Conservation (phyloP, 2,888 invertebrate species). For the Drosophila fungiperda region DNA sequence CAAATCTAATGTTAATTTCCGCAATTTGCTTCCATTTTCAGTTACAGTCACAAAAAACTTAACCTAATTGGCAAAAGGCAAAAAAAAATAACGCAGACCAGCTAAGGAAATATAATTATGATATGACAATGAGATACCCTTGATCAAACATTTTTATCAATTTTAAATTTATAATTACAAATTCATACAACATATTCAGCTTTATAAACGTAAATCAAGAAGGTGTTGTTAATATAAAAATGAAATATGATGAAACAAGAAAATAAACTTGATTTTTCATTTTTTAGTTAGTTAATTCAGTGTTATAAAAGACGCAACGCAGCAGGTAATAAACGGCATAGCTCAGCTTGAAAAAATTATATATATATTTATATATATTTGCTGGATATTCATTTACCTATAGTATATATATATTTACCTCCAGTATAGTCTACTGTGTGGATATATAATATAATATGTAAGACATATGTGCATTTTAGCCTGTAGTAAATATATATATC, state of each 20-base stretch:
- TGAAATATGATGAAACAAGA: background rate
- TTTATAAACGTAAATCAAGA: background rate
- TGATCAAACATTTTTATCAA: background rate
- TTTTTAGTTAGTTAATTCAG: background rate
- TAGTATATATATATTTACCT: too few relatives aligned
- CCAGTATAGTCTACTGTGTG: too few relatives aligned
- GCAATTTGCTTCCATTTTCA: conserved; percentile 37
- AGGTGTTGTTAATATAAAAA: background rate
- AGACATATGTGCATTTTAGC: background rate
- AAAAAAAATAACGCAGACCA: conserved; percentile 14
- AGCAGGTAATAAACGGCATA: background rate
- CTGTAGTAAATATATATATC: background rate
- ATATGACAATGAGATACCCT: background rate
- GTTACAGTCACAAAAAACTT: conserved; percentile 52
- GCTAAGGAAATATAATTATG: conserved; percentile 8
- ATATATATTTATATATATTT: background rate
- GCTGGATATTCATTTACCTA: too few relatives aligned
- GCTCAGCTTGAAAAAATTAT: background rate
- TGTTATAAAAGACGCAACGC: background rate
- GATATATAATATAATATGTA: too few relatives aligned
- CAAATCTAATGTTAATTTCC: conserved; percentile 50
- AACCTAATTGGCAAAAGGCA: conserved; percentile 62
- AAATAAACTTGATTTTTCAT: background rate
- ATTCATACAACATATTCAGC: background rate
- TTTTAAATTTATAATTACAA: background rate